phyloP scores from a whole-genome alignment of 2,113 vertebrate genomes.

The Bubo blakistoni region DNA sequence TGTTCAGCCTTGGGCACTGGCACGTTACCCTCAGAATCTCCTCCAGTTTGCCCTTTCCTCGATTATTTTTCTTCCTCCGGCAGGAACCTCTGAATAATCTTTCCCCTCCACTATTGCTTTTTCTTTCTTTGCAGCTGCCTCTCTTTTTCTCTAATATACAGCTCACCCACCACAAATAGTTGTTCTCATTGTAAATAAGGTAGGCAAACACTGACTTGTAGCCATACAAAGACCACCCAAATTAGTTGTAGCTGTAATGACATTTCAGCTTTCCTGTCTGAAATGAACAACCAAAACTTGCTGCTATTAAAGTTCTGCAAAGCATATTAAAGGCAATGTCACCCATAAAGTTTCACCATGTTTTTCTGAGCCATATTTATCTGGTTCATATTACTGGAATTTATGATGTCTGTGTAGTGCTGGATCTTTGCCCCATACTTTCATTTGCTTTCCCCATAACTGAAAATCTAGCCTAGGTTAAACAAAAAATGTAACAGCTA shows the following conservation, averaged over 20 bases:
- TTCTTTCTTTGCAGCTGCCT: not conserved
- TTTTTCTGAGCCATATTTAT: slow-evolving; percentile 3
- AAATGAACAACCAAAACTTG: not conserved
- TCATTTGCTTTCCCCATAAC: not conserved
- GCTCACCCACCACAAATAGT: not conserved
- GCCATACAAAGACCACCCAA: not conserved
- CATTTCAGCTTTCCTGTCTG: slow-evolving; percentile 3
- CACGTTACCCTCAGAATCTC: not conserved
- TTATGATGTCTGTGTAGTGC: not conserved
- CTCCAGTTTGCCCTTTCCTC: not conserved
- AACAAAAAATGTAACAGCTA: not conserved
- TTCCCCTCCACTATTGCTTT: not conserved
- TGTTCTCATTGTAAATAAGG: not conserved
- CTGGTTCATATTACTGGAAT: not conserved
- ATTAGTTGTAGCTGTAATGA: not conserved
- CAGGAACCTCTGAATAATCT: not conserved
- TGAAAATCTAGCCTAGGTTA: not conserved
- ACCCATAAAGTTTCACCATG: not conserved
- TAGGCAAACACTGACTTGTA: not conserved
- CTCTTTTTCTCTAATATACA: not conserved
- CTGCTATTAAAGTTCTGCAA: not conserved
- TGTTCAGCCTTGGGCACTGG: not conserved
- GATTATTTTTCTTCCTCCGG: not conserved
- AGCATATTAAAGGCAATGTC: not conserved
- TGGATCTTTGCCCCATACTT: not conserved